Conservation (phyloP, 2,113 vertebrate species). For the Tachuris rubrigastra region DNA sequence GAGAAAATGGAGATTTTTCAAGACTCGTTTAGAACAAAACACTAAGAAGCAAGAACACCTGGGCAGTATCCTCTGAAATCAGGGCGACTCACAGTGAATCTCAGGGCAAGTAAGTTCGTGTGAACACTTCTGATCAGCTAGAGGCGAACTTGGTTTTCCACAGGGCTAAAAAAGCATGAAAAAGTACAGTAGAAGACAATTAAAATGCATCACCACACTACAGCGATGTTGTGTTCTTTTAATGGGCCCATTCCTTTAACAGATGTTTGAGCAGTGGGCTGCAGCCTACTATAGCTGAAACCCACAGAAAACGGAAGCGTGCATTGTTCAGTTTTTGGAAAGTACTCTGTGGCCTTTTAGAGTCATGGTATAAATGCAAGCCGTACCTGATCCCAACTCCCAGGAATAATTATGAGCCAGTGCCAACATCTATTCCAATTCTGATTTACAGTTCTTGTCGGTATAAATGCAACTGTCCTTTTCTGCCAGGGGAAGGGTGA, state of each 20-base stretch:
- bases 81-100: neutral
- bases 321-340: constrained; percentile 50
- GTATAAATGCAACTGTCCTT: constrained; percentile 44
- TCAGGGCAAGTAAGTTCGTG: neutral
- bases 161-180: neutral
- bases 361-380: neutral
- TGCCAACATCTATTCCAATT: constrained; percentile 14
- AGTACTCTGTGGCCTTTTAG: neutral
- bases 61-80: neutral
- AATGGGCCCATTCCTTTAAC: constrained; percentile 39
- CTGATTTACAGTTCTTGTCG: constrained; percentile 38
- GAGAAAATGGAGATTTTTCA: neutral
- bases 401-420: constrained; percentile 29
- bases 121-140: neutral
- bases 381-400: constrained; percentile 6
- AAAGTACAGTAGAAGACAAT: neutral
- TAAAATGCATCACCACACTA: constrained; percentile 44
- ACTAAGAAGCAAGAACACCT: neutral
- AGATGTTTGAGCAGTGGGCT: constrained; percentile 51
- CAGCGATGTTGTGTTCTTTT: neutral
- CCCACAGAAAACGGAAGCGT: neutral
- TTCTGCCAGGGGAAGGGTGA: constrained; percentile 20
- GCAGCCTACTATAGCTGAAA: constrained; percentile 1
- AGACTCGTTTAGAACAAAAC: neutral
- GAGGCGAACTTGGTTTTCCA: constrained; percentile 13